Percentiles rank a stretch among this genome's conserved stretches.
phyloP scores from a whole-genome alignment of 2,113 vertebrate genomes.

The Erinaceus europaeus region DNA sequence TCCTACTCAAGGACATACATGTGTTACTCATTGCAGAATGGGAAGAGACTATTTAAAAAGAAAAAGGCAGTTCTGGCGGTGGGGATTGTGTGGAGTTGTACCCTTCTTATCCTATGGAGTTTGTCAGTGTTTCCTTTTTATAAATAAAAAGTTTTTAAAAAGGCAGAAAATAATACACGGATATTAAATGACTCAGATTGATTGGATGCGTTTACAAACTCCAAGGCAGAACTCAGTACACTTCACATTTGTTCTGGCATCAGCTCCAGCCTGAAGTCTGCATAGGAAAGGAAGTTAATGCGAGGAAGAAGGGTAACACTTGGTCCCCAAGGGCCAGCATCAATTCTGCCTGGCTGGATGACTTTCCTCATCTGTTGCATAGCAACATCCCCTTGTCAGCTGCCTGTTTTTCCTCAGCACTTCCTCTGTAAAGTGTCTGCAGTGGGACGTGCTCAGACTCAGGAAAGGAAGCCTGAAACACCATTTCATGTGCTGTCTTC shows the following conservation, averaged over 20 bases:
- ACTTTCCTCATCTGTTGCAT: conserved; percentile 74
- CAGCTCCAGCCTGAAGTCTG: conserved; percentile 31
- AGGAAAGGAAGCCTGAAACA: conserved; percentile 52
- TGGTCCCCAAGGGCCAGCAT: conserved; percentile 65
- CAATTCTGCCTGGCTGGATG: conserved; percentile 68
- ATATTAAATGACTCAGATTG: conserved; percentile 5
- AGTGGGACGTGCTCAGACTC: conserved; percentile 70
- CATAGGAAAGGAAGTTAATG: conserved; percentile 46
- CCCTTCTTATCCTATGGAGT: no score
- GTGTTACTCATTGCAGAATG: background rate
- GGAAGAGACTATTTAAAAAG: background rate
- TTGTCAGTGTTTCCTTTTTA: no score
- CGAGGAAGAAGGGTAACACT: conserved; percentile 48
- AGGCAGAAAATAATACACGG: conserved; percentile 18
- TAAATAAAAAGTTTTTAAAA: no score
- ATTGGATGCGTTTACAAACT: conserved; percentile 15
- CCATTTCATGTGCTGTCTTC: conserved; percentile 45
- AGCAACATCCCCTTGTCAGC: conserved; percentile 72
- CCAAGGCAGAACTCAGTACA: conserved; percentile 8
- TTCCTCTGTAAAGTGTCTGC: conserved; percentile 72
- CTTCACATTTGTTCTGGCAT: conserved; percentile 38
- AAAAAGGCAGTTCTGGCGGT: no score
- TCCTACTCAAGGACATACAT: background rate
- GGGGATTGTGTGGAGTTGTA: no score
- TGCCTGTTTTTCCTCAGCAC: conserved; percentile 71